Evolutionary conservation across 1,140 invertebrate species (phyloP).

Genomic region (Myzus persicae): DNA sequence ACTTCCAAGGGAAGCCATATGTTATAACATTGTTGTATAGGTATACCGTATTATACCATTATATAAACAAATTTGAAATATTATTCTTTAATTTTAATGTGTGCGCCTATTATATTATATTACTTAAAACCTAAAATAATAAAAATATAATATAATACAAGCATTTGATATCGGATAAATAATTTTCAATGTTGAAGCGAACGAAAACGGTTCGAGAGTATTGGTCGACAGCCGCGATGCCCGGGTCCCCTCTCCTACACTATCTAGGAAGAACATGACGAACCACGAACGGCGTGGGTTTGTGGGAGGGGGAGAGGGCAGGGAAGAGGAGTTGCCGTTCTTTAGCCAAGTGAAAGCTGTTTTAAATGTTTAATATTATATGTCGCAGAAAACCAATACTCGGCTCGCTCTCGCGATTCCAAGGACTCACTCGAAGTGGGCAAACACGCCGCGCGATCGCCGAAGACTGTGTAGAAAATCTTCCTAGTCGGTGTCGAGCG

Average conservation of each 20-base stretch:
- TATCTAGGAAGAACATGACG: neutral
- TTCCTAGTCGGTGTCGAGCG: neutral
- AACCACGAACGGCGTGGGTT: neutral
- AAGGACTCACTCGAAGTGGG: neutral
- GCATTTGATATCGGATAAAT: too few species aligned
- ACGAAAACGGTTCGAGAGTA: neutral
- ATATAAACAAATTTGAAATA: too few species aligned
- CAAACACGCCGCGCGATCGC: too few species aligned
- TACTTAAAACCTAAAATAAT: too few species aligned
- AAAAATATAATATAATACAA: too few species aligned
- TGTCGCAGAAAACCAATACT: neutral
- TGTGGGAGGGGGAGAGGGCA: neutral
- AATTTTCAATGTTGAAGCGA: neutral
- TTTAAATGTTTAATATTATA: neutral
- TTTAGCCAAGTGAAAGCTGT: slow-evolving; percentile 12
- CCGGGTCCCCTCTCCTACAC: neutral
- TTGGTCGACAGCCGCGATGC: neutral
- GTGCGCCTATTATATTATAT: too few species aligned
- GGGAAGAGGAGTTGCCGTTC: neutral
- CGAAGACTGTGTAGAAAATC: neutral
- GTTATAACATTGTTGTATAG: too few species aligned
- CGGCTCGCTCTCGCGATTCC: neutral
- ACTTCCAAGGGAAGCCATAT: too few species aligned
- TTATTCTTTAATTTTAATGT: too few species aligned
- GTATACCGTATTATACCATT: too few species aligned